A percentile compares a stretch with the other conserved stretches of the same genome.
These are phyloP conservation scores for Caenorhabditis sp. DNA, from an alignment of 2,888 invertebrate genomes.

Conservation along the genomic window DNA sequence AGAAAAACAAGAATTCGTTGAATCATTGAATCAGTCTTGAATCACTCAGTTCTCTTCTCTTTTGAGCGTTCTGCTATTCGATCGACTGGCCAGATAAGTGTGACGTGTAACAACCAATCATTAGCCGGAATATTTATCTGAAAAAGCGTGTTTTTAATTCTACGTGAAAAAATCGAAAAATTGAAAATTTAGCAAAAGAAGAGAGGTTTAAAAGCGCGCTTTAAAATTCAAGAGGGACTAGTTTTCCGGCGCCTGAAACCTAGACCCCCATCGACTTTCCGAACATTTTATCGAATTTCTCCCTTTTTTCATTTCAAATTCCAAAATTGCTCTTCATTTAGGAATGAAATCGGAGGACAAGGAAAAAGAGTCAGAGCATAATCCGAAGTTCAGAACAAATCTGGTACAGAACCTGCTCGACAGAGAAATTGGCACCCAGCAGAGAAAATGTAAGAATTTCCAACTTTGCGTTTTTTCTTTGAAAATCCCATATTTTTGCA, in stretches of 20 bases:
- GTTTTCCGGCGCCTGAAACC: not conserved
- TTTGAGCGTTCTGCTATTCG: not conserved
- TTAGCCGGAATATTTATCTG: not conserved
- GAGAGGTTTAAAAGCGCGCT: not conserved
- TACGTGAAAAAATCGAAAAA: not conserved
- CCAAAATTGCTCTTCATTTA: not conserved
- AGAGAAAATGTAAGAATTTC: slow-evolving; percentile 15
- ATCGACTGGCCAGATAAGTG: not conserved
- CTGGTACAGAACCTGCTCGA: slow-evolving; percentile 21
- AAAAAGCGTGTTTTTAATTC: not conserved
- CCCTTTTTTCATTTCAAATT: not conserved
- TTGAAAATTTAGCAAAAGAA: not conserved
- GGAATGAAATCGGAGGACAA: not conserved
- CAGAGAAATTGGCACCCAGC: slow-evolving; percentile 27
- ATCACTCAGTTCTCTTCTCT: not conserved
- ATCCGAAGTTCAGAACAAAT: slow-evolving; percentile 5
- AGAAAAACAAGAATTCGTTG: not conserved
- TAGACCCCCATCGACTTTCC: not conserved
- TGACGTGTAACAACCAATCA: not conserved
- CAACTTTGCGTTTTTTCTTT: no score
- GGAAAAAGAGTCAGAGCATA: not conserved
- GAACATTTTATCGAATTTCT: no score
- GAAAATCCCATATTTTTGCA: no score
- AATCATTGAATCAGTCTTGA: slow-evolving; percentile 7
- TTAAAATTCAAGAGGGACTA: not conserved